phyloP scores from a whole-genome alignment of 2,113 vertebrate genomes.

The Dipodomys ordii region DNA sequence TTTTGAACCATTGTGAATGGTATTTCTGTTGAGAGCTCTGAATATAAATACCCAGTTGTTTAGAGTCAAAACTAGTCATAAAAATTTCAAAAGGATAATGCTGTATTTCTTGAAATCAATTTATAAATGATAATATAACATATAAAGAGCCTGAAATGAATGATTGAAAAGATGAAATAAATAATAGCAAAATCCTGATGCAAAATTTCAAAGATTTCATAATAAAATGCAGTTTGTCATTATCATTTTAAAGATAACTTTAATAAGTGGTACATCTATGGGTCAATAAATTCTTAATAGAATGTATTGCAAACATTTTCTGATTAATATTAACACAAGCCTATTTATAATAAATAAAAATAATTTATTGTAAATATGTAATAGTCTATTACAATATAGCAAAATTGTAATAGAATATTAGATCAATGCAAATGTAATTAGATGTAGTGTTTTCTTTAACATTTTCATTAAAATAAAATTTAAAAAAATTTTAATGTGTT shows the following conservation, averaged over 20 bases:
- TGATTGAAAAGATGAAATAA: neutral
- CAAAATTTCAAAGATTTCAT: neutral
- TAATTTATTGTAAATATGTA: neutral
- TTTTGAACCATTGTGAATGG: neutral
- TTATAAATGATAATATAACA: neutral
- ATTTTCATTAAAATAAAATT: neutral
- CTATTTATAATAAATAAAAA: no score
- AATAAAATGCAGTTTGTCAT: neutral
- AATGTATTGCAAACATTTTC: neutral
- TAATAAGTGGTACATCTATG: neutral
- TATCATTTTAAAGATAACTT: neutral
- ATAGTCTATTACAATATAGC: neutral
- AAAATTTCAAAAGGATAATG: neutral
- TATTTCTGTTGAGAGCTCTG: neutral
- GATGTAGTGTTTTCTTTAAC: neutral
- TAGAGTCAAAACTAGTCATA: neutral
- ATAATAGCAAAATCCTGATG: neutral
- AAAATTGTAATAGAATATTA: neutral
- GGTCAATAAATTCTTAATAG: neutral
- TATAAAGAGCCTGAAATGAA: neutral
- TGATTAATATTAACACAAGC: neutral
- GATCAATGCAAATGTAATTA: constrained; percentile 19
- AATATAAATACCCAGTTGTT: neutral
- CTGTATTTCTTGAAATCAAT: neutral
- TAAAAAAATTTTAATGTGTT: neutral